These are phyloP conservation scores for Drosophila demipolita DNA, from an alignment of 2,888 invertebrate species.

Conservation along the genomic window DNA sequence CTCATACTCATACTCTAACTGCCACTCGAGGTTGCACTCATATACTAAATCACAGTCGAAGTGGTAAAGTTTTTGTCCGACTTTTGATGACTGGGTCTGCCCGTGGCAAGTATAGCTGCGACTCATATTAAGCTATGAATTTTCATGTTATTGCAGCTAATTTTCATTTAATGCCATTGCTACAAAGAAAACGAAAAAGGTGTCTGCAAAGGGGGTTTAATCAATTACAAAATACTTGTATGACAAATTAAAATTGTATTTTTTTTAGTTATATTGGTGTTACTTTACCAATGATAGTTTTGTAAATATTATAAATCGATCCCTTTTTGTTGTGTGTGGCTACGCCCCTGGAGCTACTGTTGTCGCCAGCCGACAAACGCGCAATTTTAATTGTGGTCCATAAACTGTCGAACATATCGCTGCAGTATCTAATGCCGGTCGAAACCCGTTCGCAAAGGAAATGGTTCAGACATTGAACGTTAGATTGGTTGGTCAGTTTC, in stretches of 20 bases:
- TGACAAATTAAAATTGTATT: not conserved
- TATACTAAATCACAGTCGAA: not conserved
- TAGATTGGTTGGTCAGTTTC: conserved; percentile 47
- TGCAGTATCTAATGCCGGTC: conserved; percentile 69
- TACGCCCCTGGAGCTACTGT: conserved; percentile 17
- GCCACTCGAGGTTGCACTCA: not conserved
- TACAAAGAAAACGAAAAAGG: conserved; percentile 17
- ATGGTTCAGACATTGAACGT: conserved; percentile 66
- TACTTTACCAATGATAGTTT: not conserved
- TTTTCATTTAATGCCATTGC: conserved; percentile 67
- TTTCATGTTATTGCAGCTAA: conserved; percentile 79
- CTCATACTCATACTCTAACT: not conserved
- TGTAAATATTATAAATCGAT: not conserved
- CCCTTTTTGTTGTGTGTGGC: not conserved
- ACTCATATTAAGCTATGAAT: conserved; percentile 76
- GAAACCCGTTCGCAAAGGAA: conserved; percentile 76
- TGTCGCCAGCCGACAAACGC: conserved; percentile 40
- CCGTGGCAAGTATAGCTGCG: conserved; percentile 41
- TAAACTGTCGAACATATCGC: conserved; percentile 71
- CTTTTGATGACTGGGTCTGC: conserved; percentile 27
- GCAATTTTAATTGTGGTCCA: conserved; percentile 76
- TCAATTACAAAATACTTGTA: rapidly evolving
- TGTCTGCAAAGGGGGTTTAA: conserved; percentile 2
- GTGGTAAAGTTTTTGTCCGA: conserved; percentile 49
- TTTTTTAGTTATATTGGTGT: not conserved